Evolutionary conservation across 2,113 vertebrate genomes (phyloP), one percentile per base, ranked within the genome.

Genomic region (Eolophus roseicapilla): DNA sequence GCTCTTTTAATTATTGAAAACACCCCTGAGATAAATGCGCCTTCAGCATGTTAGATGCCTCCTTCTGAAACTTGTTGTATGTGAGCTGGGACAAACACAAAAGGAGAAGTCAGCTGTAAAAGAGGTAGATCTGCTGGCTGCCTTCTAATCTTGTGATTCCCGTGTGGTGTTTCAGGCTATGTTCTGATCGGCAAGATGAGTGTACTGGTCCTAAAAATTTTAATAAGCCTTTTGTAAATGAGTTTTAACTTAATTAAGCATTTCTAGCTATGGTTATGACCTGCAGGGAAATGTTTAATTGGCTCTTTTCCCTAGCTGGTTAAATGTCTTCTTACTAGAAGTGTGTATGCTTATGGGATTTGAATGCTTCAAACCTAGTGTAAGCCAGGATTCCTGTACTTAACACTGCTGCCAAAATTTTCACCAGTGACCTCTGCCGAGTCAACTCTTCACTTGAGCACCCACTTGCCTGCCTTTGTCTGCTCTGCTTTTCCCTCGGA

Each of bases 211-310:
- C 65, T 87, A 49, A 89, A 95, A 86, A 79, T 79, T 41, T 84
- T 91, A 93, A 89, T 92, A 81, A 95, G 65, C 41, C 15, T 92
- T 79, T 94, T 82, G 13, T 92, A 84, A 96, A 82, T 84, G 39
- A 89, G 41, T 86, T 93, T 93, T 85, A 86, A 89, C 17, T 88
- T 97, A 97, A 96, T 96, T 96, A 95, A 96, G 64, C 88, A 92
- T 93, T 96, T 88, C 84, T 86, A 65, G 52, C 57, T 87, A 24
- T 79, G 65, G 39, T 82, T 91, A 52, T 91, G 83, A 96, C 96
- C 95, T 94, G 73, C 73, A 73, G 80, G 88, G 57, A 94, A 85
- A 84, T 88, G 59, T 93, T 88, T 88, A 94, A 96, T 94, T 92
- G 86, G 31, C 52, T 92, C 27, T 93, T 96, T 92, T 96, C 90